Percentiles rank a stretch among this genome's conserved stretches.
These are phyloP conservation scores for Caenorhabditis auriculariae DNA, from an alignment of 2,888 invertebrate genomes.

Conservation along the genomic window DNA sequence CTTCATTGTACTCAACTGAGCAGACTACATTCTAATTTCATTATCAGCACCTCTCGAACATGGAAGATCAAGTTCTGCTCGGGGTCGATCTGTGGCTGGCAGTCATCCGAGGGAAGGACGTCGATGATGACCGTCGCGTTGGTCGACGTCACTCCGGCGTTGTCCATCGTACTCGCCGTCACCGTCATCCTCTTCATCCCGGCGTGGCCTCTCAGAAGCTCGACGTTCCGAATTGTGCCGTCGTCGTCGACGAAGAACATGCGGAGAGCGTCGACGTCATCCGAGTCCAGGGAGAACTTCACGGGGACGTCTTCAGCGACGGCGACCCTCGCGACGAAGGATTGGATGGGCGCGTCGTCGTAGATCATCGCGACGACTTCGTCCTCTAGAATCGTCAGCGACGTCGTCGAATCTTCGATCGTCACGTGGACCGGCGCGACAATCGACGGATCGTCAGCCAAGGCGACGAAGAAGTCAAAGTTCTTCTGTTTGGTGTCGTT, in stretches of 20 bases:
- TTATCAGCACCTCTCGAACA: slow-evolving; percentile 20
- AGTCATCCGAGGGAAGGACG: slow-evolving; percentile 25
- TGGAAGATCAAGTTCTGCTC: slow-evolving; percentile 29
- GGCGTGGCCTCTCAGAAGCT: slow-evolving; percentile 14
- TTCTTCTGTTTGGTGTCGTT: neutral
- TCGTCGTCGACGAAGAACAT: slow-evolving; percentile 14
- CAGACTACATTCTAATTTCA: neutral
- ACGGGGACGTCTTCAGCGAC: slow-evolving; percentile 6
- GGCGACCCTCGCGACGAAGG: slow-evolving; percentile 15
- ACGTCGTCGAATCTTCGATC: slow-evolving; percentile 3
- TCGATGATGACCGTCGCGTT: slow-evolving; percentile 22
- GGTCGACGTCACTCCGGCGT: slow-evolving; percentile 15
- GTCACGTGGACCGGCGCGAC: slow-evolving; percentile 12
- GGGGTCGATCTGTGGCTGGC: slow-evolving; percentile 22
- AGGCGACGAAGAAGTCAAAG: slow-evolving; percentile 17
- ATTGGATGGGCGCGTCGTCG: slow-evolving; percentile 15
- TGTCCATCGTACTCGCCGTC: slow-evolving; percentile 13
- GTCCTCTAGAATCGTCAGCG: slow-evolving; percentile 4
- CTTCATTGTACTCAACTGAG: neutral
- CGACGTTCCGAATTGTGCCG: slow-evolving; percentile 17
- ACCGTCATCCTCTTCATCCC: slow-evolving; percentile 23
- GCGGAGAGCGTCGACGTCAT: slow-evolving; percentile 8
- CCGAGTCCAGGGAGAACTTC: slow-evolving; percentile 16
- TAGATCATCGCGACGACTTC: slow-evolving; percentile 20
- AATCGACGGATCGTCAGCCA: slow-evolving; percentile 4